Evolutionary conservation across 2,797 vertebrate genomes (phyloP).

Genomic region (Delichon dasypus): DNA sequence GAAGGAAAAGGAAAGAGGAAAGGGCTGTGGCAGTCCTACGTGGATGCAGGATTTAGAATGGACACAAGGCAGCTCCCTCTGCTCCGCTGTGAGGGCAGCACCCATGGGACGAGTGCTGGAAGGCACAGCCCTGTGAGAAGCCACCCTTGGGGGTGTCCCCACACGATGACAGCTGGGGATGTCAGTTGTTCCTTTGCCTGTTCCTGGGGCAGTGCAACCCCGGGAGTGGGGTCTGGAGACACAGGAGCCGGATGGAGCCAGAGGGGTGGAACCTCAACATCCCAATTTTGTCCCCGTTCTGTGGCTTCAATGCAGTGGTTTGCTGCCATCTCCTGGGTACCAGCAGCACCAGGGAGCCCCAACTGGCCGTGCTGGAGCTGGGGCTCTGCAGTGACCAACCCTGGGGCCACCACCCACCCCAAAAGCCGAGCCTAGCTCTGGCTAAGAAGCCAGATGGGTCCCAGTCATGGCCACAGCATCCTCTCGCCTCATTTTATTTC

Average conservation of each 20-base stretch:
- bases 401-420: fast-evolving
- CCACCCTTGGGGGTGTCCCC: neutral
- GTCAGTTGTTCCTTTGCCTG: fast-evolving
- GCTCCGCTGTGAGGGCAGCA: neutral
- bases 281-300: fast-evolving
- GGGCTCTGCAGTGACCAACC: neutral
- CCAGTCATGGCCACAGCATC: fast-evolving
- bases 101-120: fast-evolving
- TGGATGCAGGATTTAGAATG: neutral
- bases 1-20: neutral
- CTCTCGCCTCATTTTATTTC: neutral
- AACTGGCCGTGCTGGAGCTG: neutral
- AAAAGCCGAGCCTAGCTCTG: neutral
- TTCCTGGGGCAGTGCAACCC: neutral
- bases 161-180: neutral
- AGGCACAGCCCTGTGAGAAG: neutral
- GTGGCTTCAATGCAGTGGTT: neutral
- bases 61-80: neutral
- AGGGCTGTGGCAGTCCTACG: fast-evolving
- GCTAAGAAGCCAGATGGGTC: neutral
- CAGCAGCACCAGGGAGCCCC: slow-evolving; percentile 17
- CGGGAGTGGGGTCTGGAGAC: neutral
- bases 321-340: slow-evolving; percentile 70
- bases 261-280: neutral
- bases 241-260: neutral